Percentiles rank a stretch among this genome's conserved stretches.
These are phyloP conservation scores for Tadarida brasiliensis DNA, from an alignment of 2,797 vertebrate genomes.

Conservation along the genomic window DNA sequence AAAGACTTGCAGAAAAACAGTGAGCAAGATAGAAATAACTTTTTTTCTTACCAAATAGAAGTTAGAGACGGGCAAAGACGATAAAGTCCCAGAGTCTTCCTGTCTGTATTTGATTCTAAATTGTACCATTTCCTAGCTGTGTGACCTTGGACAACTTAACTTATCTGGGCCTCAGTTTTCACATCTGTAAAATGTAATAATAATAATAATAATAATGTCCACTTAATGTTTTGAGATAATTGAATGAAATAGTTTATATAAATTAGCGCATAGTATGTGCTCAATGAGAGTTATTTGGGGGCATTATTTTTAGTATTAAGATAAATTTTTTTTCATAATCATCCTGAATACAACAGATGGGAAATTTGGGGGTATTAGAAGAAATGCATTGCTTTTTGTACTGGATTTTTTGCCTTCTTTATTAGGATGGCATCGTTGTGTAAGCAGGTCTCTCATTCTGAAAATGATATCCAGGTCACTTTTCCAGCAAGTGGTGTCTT, in stretches of 20 bases:
- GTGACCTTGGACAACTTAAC: background rate
- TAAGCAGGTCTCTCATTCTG: background rate
- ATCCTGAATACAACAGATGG: background rate
- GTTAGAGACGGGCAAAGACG: background rate
- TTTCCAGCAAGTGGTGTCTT: background rate
- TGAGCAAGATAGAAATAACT: accelerated
- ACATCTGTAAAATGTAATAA: background rate
- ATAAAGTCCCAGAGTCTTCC: background rate
- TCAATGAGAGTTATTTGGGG: background rate
- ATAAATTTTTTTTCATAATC: no score
- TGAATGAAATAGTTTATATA: background rate
- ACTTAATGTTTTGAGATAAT: background rate
- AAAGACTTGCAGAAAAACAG: background rate
- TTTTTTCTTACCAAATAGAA: background rate
- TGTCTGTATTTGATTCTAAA: background rate
- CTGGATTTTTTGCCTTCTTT: background rate
- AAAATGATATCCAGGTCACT: background rate
- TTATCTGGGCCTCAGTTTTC: background rate
- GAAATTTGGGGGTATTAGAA: no score
- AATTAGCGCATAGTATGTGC: background rate
- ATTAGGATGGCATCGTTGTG: background rate
- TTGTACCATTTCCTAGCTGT: background rate
- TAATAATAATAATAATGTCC: background rate
- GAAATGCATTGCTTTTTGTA: background rate
- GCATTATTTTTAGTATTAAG: slow-evolving; percentile 16